Conservation (phyloP, 2,797 vertebrate genomes). For the Champsocephalus gunnari region DNA sequence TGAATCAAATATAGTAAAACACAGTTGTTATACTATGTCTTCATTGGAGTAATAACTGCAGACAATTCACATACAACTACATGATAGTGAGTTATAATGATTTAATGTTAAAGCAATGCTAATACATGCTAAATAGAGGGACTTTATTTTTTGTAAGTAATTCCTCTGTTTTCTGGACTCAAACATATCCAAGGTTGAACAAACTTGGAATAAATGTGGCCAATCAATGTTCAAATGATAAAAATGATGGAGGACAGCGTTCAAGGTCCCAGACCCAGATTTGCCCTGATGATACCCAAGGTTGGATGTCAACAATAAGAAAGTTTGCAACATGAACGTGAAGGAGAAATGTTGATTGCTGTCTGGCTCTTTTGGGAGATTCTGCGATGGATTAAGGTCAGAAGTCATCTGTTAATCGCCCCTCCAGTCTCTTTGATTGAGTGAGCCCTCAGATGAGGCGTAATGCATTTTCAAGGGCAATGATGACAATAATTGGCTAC, state of each 20-base stretch:
- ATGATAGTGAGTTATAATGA: too few relatives aligned
- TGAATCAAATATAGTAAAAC: not conserved
- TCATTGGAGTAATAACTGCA: not conserved
- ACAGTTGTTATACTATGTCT: not conserved
- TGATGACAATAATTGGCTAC: constrained; percentile 82
- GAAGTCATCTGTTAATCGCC: constrained; percentile 69
- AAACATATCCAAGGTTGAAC: constrained; percentile 11
- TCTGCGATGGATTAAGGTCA: constrained; percentile 68
- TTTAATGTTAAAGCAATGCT: too few relatives aligned
- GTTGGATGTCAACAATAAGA: constrained; percentile 51
- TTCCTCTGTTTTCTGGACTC: not conserved
- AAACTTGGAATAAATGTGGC: not conserved
- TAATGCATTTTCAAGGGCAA: constrained; percentile 84
- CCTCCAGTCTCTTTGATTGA: constrained; percentile 80
- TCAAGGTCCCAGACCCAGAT: constrained; percentile 21
- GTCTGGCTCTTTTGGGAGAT: constrained; percentile 48
- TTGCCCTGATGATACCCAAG: constrained; percentile 29
- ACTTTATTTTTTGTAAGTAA: not conserved
- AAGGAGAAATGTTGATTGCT: constrained; percentile 47
- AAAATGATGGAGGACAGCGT: not conserved
- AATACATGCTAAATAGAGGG: not conserved
- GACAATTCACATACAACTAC: too few relatives aligned
- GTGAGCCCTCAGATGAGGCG: constrained; percentile 79
- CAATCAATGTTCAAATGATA: constrained; percentile 2
- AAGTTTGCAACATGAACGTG: constrained; percentile 46